Percentiles rank a stretch among this genome's conserved stretches.
Evolutionary conservation across 2,113 vertebrate species (phyloP).

Genomic region (Malurus elegans): DNA sequence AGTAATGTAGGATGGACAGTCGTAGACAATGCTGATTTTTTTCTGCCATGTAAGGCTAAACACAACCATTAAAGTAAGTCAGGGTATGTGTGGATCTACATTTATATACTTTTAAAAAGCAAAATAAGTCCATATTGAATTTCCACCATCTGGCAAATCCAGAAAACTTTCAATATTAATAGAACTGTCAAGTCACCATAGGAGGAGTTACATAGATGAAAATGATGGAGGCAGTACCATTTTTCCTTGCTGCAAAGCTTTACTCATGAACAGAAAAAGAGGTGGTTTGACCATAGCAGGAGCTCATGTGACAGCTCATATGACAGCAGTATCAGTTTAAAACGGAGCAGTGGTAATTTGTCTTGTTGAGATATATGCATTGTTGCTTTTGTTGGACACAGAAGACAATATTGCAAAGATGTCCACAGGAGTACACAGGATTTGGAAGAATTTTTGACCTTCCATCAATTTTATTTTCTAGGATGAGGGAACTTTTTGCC

Average conservation of each 20-base stretch:
- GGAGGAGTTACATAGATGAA: background rate
- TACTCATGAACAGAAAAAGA: background rate
- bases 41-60: background rate
- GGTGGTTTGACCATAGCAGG: background rate
- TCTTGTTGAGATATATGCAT: background rate
- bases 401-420: background rate
- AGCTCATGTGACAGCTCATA: background rate
- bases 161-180: background rate
- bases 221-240: background rate
- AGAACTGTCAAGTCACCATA: background rate
- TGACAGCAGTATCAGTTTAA: background rate
- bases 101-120: background rate
- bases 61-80: background rate
- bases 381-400: background rate
- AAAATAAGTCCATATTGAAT: background rate
- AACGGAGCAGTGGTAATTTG: background rate
- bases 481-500: background rate
- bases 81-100: background rate
- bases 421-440: background rate
- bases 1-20: background rate
- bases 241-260: background rate
- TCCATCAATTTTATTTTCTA: background rate
- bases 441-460: background rate
- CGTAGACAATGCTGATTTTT: background rate
- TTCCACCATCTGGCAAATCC: background rate